phyloP scores from a whole-genome alignment of 2,888 invertebrate genomes.

The Dasypolia templi region DNA sequence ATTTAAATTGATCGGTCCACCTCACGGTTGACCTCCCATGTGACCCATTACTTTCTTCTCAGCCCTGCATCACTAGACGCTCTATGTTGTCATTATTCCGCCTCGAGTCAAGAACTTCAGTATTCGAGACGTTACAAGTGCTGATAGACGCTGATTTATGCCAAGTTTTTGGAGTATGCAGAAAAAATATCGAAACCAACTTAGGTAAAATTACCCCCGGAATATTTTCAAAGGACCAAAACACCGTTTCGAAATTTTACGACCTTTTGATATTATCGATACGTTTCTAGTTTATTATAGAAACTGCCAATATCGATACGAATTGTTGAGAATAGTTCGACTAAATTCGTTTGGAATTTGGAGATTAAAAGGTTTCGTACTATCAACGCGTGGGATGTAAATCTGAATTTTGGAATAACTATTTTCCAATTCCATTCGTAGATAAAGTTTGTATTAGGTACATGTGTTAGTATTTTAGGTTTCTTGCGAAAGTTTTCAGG shows the following conservation, averaged over 20 bases:
- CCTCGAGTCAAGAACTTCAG: too few species aligned
- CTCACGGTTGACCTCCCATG: too few species aligned
- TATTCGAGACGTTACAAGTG: too few species aligned
- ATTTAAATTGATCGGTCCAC: too few species aligned
- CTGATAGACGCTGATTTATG: too few species aligned
- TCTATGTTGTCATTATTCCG: too few species aligned
- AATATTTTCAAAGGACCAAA: background rate
- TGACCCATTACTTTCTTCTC: too few species aligned
- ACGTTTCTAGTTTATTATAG: background rate
- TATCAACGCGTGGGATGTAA: background rate
- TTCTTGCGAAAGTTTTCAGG: background rate
- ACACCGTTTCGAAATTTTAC: background rate
- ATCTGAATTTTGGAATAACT: slow-evolving; percentile 12
- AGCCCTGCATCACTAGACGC: too few species aligned
- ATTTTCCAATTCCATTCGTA: background rate
- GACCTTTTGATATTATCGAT: too few species aligned
- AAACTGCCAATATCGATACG: background rate
- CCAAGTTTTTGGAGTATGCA: too few species aligned
- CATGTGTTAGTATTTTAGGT: background rate
- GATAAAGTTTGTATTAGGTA: background rate
- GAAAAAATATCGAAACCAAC: too few species aligned
- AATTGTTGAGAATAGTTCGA: background rate
- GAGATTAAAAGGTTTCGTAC: background rate
- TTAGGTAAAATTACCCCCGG: background rate
- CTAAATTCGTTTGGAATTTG: too few species aligned